Base-by-base conservation (phyloP, 2,888 invertebrate species). In the Drosophila atripex region DNA sequence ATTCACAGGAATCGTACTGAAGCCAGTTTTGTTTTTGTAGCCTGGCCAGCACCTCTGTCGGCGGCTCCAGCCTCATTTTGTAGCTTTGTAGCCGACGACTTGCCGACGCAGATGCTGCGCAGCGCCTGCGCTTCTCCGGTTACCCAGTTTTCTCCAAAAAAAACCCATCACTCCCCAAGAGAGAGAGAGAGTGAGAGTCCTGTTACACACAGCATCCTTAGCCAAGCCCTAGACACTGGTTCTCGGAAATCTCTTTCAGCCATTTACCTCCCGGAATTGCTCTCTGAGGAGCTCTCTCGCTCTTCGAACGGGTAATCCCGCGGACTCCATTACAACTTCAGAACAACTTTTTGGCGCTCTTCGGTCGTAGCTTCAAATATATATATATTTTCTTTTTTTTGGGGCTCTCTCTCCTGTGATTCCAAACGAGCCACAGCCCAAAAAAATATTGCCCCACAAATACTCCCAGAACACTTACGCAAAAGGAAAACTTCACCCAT, bases 1-100 rank as follows among this genome's bases (percentile, higher is more conserved):
- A 89, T 88, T 90, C 82, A 86, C 89, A 89, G 83, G 84, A 89
- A 75, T 66, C 80, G 65, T 80, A 90, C 89, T 90, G 89, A 90
- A 60, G 78, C 71, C 64, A 71, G 75, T 65, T 77, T 88, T 89
- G 88, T 88, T 88, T 86, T 88, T 88, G 89, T 88, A 80, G 79
- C 77, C 72, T 61, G 65, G 70, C 71, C 52, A 64, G 80, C 83
- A 57, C 80, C 83, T 76, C 76, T 69, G 46, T 63, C 60, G 52
- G 49, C 71, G 38, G 65, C 11, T 21, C 38, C 23, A 53, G 64
- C 46, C 30, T 45, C 38, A n/a, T n/a, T 54, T 59, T 72, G 72
- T 63, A 59, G 75, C 58, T 75, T 75, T 74, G 74, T 74, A 43
- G 74, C 61, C 30, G 39, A n/a, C 39, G 65, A 16, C 45, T 21